Percentiles rank a stretch among this genome's conserved stretches.
These are phyloP conservation scores for Eudyptes chrysolophus DNA, from an alignment of 2,113 vertebrate species.

Conservation along the genomic window DNA sequence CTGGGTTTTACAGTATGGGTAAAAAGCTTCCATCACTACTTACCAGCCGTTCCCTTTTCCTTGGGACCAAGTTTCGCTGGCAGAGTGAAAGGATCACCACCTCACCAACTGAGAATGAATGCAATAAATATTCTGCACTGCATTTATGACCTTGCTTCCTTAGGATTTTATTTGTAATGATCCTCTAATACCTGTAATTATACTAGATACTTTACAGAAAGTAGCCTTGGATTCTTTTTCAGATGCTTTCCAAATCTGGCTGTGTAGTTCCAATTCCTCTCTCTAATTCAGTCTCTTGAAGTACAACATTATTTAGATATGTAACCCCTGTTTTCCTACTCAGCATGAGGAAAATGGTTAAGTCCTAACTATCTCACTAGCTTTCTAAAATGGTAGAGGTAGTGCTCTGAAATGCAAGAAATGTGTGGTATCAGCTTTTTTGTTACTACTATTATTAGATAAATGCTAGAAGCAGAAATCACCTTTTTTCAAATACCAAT, in stretches of 20 bases:
- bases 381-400: background rate
- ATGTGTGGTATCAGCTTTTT: background rate
- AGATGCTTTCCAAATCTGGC: background rate
- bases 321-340: background rate
- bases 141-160: background rate
- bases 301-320: background rate
- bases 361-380: background rate
- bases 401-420: conserved; percentile 1
- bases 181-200: background rate
- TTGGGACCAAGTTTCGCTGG: background rate
- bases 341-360: background rate
- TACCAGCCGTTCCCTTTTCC: background rate
- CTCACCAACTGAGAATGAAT: background rate
- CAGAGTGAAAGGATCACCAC: background rate
- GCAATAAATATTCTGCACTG: background rate
- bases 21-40: background rate
- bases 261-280: background rate
- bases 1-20: background rate
- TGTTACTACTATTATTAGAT: background rate
- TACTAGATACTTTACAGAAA: background rate
- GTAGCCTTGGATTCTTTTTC: background rate
- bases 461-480: background rate
- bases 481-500: background rate
- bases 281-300: background rate
- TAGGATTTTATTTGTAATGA: background rate